Evolutionary conservation across 2,113 vertebrate species (phyloP).

Genomic region (Ammodytes marinus): DNA sequence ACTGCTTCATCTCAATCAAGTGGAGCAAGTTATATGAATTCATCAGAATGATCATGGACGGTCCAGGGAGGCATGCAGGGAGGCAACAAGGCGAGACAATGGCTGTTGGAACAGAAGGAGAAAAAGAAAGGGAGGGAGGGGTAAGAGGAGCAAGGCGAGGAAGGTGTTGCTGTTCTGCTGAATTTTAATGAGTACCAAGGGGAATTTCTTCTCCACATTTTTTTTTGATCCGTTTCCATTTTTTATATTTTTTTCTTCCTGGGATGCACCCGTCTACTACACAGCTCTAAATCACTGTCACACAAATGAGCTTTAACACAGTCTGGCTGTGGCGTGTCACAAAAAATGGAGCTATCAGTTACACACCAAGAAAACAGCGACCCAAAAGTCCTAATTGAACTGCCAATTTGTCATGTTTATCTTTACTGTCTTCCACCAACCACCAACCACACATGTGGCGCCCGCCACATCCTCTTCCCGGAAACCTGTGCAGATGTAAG

Average conservation of each 20-base stretch:
- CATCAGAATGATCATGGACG: conserved; percentile 84
- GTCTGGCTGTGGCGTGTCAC: conserved; percentile 54
- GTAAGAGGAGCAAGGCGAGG: conserved; percentile 47
- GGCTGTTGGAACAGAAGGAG: conserved; percentile 68
- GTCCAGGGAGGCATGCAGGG: conserved; percentile 67
- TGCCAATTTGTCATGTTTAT: conserved; percentile 89
- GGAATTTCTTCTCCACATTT: conserved; percentile 81
- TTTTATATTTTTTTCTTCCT: conserved; percentile 50
- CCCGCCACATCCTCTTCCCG: conserved; percentile 49
- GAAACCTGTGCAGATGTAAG: conserved; percentile 80
- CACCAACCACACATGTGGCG: conserved; percentile 64
- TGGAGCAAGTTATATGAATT: conserved; percentile 86
- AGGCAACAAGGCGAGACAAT: conserved; percentile 75
- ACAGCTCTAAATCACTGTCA: conserved; percentile 80
- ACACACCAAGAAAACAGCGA: conserved; percentile 46
- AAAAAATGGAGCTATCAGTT: conserved; percentile 59
- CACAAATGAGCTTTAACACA: conserved; percentile 78
- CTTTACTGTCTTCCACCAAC: conserved; percentile 75
- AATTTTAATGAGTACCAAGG: conserved; percentile 87
- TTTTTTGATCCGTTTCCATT: conserved; percentile 48
- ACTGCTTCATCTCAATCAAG: conserved; percentile 81
- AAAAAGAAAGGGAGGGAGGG: conserved; percentile 34
- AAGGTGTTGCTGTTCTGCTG: conserved; percentile 70
- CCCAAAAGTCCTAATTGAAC: conserved; percentile 80
- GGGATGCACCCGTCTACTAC: conserved; percentile 62